Evolutionary conservation across 2,113 vertebrate species (phyloP).

Genomic region (Lepus americanus): DNA sequence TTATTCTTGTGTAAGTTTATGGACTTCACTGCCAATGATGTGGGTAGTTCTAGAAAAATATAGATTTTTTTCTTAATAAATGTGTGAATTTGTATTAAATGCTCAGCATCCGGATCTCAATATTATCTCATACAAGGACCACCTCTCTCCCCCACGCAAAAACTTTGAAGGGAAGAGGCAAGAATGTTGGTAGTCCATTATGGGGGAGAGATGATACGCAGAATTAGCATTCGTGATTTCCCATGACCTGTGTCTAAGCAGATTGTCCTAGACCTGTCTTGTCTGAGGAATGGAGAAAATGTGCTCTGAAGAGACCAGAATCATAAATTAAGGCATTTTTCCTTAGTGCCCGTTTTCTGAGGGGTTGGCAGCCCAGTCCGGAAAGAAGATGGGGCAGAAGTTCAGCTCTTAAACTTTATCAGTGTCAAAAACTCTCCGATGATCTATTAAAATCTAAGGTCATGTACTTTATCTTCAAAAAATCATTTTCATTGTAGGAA

Average conservation of each 20-base stretch:
- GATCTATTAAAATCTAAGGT: slow-evolving; percentile 53
- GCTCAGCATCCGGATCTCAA: background rate
- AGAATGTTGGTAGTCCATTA: background rate
- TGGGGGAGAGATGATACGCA: background rate
- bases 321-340: background rate
- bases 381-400: background rate
- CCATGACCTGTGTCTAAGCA: background rate
- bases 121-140: background rate
- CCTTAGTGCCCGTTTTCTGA: slow-evolving; percentile 8
- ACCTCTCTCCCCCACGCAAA: background rate
- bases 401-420: slow-evolving; percentile 34
- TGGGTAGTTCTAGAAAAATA: background rate
- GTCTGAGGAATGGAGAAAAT: background rate
- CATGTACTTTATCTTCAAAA: background rate
- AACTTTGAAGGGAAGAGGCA: background rate
- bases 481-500: slow-evolving; percentile 36
- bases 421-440: slow-evolving; percentile 34
- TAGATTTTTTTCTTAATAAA: slow-evolving; percentile 47
- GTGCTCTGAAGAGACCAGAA: slow-evolving; percentile 4
- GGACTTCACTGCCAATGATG: background rate
- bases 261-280: background rate
- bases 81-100: background rate
- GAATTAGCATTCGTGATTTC: background rate
- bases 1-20: background rate
- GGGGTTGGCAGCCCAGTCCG: background rate